A percentile compares a stretch with the other conserved stretches of the same genome.
Evolutionary conservation across 2,113 vertebrate species (phyloP).

Genomic region (Oriolus oriolus): DNA sequence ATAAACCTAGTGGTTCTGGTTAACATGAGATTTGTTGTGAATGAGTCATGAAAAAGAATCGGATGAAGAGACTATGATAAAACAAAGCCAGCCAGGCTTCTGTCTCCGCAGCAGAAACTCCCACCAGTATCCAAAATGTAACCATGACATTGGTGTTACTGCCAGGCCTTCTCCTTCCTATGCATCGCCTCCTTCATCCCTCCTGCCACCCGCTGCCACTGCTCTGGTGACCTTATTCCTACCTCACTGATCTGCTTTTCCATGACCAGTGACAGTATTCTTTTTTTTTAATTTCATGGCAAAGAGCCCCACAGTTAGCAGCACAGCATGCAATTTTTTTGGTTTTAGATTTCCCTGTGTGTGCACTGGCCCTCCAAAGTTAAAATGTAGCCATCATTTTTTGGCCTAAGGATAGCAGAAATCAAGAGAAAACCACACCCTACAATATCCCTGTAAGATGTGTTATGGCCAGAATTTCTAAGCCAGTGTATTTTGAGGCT

Average conservation of each 20-base stretch:
- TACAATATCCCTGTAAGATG: neutral
- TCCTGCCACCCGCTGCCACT: neutral
- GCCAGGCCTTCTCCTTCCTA: neutral
- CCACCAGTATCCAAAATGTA: rapidly evolving
- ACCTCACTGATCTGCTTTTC: neutral
- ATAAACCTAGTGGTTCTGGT: neutral
- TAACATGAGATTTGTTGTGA: neutral
- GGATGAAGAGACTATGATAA: neutral
- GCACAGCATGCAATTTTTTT: neutral
- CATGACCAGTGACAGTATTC: neutral
- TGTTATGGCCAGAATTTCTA: neutral
- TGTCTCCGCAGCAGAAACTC: neutral
- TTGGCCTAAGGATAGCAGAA: neutral
- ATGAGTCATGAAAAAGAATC: neutral
- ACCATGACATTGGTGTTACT: neutral
- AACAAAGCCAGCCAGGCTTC: neutral
- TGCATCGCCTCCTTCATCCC: neutral
- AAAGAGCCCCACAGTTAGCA: neutral
- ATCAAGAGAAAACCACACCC: neutral
- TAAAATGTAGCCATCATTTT: neutral
- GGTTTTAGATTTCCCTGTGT: neutral
- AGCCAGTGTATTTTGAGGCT: neutral
- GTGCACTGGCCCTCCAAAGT: neutral
- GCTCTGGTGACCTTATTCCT: neutral
- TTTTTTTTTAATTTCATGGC: neutral